phyloP scores from a whole-genome alignment of 2,888 invertebrate species.

The Andrena trimmerana region DNA sequence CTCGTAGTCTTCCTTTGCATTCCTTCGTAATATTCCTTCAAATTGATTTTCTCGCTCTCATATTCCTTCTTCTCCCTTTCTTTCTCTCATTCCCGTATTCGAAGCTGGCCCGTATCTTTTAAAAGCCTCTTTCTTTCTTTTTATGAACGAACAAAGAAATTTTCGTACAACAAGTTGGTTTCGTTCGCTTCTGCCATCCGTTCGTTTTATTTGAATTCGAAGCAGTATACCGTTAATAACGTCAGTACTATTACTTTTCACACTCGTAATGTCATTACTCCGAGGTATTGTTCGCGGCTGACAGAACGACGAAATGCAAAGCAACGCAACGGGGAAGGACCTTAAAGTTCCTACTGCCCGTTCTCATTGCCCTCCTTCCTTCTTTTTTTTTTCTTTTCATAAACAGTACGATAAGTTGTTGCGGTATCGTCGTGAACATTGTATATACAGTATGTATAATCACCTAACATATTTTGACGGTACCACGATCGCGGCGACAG shows the following conservation, averaged over 20 bases:
- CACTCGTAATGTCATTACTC: constrained; percentile 10
- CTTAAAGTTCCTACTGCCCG: constrained; percentile 56
- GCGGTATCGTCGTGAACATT: constrained; percentile 49
- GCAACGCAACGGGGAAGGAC: constrained; percentile 62
- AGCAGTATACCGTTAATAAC: constrained; percentile 29
- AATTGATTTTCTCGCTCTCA: constrained; percentile 32
- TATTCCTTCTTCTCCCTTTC: constrained; percentile 5
- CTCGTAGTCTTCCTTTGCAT: constrained; percentile 55
- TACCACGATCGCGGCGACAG: constrained; percentile 59
- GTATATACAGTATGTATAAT: constrained; percentile 64
- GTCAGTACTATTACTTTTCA: not conserved
- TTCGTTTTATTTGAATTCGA: constrained; percentile 15
- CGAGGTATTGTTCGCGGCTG: constrained; percentile 11
- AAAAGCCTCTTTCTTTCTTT: not conserved
- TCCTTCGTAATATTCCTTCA: constrained; percentile 38
- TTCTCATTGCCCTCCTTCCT: constrained; percentile 53
- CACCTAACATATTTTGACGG: constrained; percentile 60
- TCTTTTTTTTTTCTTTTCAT: constrained; percentile 43
- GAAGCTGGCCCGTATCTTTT: constrained; percentile 21
- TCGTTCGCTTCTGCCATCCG: constrained; percentile 19
- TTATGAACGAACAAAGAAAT: constrained; percentile 23
- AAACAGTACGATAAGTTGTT: constrained; percentile 55
- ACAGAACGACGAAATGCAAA: constrained; percentile 57
- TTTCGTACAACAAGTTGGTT: constrained; percentile 3
- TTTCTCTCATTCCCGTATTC: not conserved